Base-by-base conservation (phyloP, 1,140 invertebrate species). In the Pentalonia nigronervosa region DNA sequence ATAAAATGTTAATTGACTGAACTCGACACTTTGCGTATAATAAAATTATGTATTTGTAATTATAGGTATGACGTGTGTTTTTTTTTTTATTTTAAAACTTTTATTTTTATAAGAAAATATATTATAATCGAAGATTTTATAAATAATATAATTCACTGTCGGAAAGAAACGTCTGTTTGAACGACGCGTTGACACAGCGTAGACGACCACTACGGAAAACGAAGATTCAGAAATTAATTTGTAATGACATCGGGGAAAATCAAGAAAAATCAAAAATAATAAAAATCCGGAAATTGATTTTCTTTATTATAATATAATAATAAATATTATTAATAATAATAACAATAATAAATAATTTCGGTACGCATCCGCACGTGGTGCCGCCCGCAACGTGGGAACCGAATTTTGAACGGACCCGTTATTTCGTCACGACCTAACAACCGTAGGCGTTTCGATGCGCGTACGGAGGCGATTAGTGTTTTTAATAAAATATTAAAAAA, bases 371-470 rank as follows among this genome's bases (percentile, higher is more conserved):
- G 25, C 25, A 60, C 25, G 56, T 60, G 21, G 2, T 25, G 11
- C 25, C 9, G 56, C 60, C 21, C 84, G 25, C 25, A 45, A 48
- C 84, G 84, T 87, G 84, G 84, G 84, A 87, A 87, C 84, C 36
- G 45, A 87, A 87, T 41, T 45, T 84, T 8, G 7, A 30, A n/a
- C 84, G 45, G 21, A 84, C 36, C 21, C 36, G 36, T 84, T 41
- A 41, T 41, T 87, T 87, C 84, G 84, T 87, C 84, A 87, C 84
- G 84, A 47, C 45, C n/a, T 87, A 87, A 87, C 41, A 87, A 87
- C 45, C 84, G 45, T 47, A 87, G 84, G 84, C 84, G 84, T 87
- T 87, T 87, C 45, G 30, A 87, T 47, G 60, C 60, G 60, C 60
- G 60, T n/a, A 67, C 60, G 30, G 48, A 87, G 48, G 48, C 45